Conservation (phyloP, 1,140 invertebrate genomes). For the Stenopsyche tienmushanensis region DNA sequence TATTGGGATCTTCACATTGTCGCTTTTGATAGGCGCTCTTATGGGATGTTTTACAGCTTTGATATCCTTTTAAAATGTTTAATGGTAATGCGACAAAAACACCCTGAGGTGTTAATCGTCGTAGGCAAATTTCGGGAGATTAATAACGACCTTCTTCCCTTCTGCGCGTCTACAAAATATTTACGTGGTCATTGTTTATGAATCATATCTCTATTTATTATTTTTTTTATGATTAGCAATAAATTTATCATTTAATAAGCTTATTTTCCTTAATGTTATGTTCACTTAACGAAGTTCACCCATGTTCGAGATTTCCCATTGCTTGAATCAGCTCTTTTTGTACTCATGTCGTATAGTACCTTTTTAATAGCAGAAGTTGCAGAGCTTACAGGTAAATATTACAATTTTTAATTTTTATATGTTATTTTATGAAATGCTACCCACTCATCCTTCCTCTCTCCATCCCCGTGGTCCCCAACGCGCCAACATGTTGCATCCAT, state of each 20-base stretch:
- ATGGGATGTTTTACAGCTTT: conserved; percentile 93
- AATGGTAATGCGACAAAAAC: too few relatives aligned
- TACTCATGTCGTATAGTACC: conserved; percentile 96
- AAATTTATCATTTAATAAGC: background rate
- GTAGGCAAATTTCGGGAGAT: too few relatives aligned
- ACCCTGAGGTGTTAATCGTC: too few relatives aligned
- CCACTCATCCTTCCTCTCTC: too few relatives aligned
- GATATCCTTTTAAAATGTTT: conserved; percentile 69
- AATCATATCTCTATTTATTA: conserved; percentile 1
- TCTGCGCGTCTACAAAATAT: too few relatives aligned
- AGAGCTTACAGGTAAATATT: conserved; percentile 81
- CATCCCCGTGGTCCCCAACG: too few relatives aligned
- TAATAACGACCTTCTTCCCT: too few relatives aligned
- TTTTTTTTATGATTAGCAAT: conserved; percentile 8
- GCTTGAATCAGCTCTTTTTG: conserved; percentile 94
- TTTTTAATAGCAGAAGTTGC: conserved; percentile 95
- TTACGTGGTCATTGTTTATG: background rate
- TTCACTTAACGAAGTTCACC: conserved; percentile 92
- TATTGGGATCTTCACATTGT: conserved; percentile 87
- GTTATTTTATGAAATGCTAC: too few relatives aligned
- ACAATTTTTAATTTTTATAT: too few relatives aligned
- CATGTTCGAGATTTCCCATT: conserved; percentile 91
- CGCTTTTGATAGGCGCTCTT: conserved; percentile 84
- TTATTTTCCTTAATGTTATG: conserved; percentile 36
- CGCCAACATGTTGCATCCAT: too few relatives aligned